Percentiles rank a stretch among this genome's conserved stretches.
Evolutionary conservation across 1,140 invertebrate genomes (phyloP).

Genomic region (Polyergus mexicanus): DNA sequence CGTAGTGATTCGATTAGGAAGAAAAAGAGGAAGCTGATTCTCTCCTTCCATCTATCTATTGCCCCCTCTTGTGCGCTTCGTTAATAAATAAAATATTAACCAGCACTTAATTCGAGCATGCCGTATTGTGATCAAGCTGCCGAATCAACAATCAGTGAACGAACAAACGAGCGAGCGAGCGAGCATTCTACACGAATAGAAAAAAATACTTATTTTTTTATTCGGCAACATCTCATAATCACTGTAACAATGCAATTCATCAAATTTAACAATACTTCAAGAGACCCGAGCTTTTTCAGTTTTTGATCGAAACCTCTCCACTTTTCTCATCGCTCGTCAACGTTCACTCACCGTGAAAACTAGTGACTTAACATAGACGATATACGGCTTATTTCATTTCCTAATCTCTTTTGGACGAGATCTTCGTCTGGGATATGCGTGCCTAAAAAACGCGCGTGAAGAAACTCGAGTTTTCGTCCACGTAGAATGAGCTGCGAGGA

Average conservation of each 20-base stretch:
- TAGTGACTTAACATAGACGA: not conserved
- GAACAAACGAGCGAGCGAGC: slow-evolving; percentile 12
- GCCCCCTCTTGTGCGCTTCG: not conserved
- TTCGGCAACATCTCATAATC: not conserved
- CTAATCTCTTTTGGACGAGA: not conserved
- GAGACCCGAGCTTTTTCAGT: not conserved
- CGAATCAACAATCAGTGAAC: slow-evolving; percentile 20
- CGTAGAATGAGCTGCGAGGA: slow-evolving; percentile 38
- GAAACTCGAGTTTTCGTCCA: not conserved
- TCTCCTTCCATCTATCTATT: not conserved
- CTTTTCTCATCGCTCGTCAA: not conserved
- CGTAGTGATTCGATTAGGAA: not conserved
- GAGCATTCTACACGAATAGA: slow-evolving; percentile 34
- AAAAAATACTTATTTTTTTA: slow-evolving; percentile 1
- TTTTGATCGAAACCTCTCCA: not conserved
- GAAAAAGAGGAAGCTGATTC: not conserved
- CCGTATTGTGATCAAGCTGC: slow-evolving; percentile 20
- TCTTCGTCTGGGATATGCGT: no score
- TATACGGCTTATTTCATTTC: not conserved
- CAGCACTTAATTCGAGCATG: slow-evolving; percentile 10
- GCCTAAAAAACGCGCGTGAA: not conserved
- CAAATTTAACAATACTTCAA: not conserved
- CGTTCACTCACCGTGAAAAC: no score
- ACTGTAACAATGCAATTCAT: not conserved
- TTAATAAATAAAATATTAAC: slow-evolving; percentile 58